Conservation (phyloP, 1,140 invertebrate species). For the Amphibalanus amphitrite region DNA sequence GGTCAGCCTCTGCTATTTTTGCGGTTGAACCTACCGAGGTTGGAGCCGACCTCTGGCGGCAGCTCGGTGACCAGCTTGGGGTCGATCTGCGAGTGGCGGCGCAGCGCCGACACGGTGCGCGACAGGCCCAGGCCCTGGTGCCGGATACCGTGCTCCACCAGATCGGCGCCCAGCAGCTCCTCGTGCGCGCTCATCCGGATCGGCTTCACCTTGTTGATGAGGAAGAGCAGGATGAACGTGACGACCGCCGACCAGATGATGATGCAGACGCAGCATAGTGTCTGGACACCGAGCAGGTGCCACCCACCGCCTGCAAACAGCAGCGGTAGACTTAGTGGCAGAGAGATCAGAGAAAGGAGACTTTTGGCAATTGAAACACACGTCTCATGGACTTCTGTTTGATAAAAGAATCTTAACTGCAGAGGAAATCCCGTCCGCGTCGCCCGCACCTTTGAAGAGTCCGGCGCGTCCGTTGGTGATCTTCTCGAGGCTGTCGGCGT, state of each 20-base stretch:
- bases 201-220: slow-evolving; percentile 55
- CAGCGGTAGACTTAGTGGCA: no score
- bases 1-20: no score
- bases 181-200: slow-evolving; percentile 67
- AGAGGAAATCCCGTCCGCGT: no score
- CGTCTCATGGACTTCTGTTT: no score
- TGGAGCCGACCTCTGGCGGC: slow-evolving; percentile 1
- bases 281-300: slow-evolving; percentile 67
- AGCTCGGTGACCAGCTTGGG: neutral
- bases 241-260: slow-evolving; percentile 47
- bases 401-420: no score
- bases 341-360: no score
- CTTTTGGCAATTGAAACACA: no score
- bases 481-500: slow-evolving; percentile 55
- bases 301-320: slow-evolving; percentile 52
- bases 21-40: neutral
- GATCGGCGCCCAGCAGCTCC: slow-evolving; percentile 69
- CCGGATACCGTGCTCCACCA: slow-evolving; percentile 64
- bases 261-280: slow-evolving; percentile 48
- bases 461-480: slow-evolving; percentile 59
- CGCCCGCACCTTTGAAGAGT: slow-evolving; percentile 47
- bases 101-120: slow-evolving; percentile 38
- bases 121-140: slow-evolving; percentile 39
- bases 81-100: slow-evolving; percentile 14
- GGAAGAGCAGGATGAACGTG: slow-evolving; percentile 43